These are phyloP conservation scores for Eucidaris tribuloides DNA, from an alignment of 35 echinoderm and acorn worm genomes.

Conservation along the genomic window DNA sequence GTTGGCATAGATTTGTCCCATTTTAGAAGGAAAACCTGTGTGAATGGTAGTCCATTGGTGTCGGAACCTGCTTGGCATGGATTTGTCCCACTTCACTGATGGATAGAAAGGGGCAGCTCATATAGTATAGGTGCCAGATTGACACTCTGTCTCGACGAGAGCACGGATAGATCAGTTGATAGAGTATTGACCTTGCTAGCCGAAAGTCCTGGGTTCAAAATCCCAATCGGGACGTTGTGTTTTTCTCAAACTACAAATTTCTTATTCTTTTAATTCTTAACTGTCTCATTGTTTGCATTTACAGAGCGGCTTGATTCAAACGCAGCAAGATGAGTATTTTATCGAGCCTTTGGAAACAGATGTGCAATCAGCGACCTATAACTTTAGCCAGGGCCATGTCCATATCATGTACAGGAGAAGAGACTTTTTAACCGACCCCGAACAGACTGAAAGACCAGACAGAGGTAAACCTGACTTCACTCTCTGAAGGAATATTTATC, in stretches of 20 bases:
- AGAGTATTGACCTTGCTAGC: too few relatives aligned
- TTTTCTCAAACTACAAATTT: background rate
- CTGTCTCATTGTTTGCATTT: background rate
- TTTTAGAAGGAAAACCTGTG: too few relatives aligned
- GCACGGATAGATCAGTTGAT: too few relatives aligned
- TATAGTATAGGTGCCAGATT: background rate
- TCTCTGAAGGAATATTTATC: background rate
- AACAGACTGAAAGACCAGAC: background rate
- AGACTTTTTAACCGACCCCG: conserved; percentile 4
- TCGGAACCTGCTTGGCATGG: too few relatives aligned
- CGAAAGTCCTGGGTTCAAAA: too few relatives aligned
- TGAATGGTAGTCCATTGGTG: too few relatives aligned
- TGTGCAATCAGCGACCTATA: conserved; percentile 15
- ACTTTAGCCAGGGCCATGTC: conserved; percentile 3
- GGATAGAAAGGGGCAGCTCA: background rate
- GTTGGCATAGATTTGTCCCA: too few relatives aligned
- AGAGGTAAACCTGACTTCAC: background rate
- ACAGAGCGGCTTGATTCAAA: conserved; percentile 56
- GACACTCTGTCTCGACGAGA: too few relatives aligned
- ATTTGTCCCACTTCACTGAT: too few relatives aligned
- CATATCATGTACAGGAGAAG: conserved; percentile 51
- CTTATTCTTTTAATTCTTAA: background rate
- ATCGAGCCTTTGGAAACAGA: conserved; percentile 45
- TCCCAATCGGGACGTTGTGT: background rate
- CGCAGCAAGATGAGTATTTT: conserved; percentile 39